Evolutionary conservation across 2,797 vertebrate genomes (phyloP).

Genomic region (Phoebastria nigripes): DNA sequence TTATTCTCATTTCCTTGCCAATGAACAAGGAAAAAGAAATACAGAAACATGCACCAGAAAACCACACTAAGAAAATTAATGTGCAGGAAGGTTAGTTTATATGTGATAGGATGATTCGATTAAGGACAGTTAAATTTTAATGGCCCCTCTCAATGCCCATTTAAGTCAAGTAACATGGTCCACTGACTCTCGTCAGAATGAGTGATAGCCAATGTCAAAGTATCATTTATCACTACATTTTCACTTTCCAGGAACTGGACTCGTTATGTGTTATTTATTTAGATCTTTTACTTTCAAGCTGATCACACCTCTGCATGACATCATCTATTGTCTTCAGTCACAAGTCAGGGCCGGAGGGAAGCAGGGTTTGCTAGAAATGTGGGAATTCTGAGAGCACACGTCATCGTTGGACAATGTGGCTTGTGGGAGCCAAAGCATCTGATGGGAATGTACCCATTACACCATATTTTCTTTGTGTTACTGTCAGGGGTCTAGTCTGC

Average conservation of each 20-base stretch:
- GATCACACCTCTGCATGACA: neutral
- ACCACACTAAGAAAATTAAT: neutral
- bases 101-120: neutral
- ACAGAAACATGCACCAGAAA: neutral
- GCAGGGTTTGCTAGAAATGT: neutral
- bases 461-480: neutral
- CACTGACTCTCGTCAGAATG: neutral
- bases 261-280: neutral
- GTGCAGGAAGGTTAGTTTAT: neutral
- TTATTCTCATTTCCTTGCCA: neutral
- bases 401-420: neutral
- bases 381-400: neutral
- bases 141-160: neutral
- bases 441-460: neutral
- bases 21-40: neutral
- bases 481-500: neutral
- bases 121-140: neutral
- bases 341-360: neutral
- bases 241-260: neutral
- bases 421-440: neutral
- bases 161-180: neutral
- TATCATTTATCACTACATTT: neutral
- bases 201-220: neutral
- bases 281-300: neutral
- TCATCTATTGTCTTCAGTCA: neutral